Percentiles rank a stretch among this genome's conserved stretches.
Conservation (phyloP, 2,888 invertebrate species). For the Punctoribates punctum region DNA sequence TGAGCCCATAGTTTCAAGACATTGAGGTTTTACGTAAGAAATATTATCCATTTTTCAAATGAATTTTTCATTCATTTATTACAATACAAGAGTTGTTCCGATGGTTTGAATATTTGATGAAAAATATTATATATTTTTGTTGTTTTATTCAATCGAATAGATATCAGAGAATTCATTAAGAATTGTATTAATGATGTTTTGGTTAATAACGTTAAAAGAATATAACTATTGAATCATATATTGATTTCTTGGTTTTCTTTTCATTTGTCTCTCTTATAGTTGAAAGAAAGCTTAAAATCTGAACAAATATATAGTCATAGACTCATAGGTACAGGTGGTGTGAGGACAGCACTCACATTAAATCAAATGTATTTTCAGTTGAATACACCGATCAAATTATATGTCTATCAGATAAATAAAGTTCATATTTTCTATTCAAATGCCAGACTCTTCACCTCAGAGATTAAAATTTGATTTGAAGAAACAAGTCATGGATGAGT, state of each 20-base stretch:
- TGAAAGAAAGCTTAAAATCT: constrained; percentile 7
- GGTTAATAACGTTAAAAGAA: neutral
- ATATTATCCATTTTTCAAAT: constrained; percentile 3
- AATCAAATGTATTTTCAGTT: neutral
- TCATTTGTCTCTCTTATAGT: neutral
- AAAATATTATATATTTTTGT: neutral
- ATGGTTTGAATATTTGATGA: neutral
- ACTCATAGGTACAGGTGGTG: neutral
- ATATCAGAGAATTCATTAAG: neutral
- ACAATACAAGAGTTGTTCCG: neutral
- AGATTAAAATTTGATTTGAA: too few relatives aligned
- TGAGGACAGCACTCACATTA: neutral
- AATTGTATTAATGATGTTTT: constrained; percentile 13
- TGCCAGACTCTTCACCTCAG: neutral
- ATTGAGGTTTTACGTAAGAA: neutral
- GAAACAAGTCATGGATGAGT: too few relatives aligned
- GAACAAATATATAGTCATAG: neutral
- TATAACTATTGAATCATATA: neutral
- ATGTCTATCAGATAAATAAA: neutral
- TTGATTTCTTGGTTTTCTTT: constrained; percentile 12
- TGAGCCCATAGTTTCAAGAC: neutral
- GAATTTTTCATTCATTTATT: neutral
- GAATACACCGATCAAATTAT: neutral
- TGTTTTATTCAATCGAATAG: neutral
- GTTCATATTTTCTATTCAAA: constrained; percentile 2